phyloP scores from a whole-genome alignment of 1,140 invertebrate species.

The Paracyclopina nana region DNA sequence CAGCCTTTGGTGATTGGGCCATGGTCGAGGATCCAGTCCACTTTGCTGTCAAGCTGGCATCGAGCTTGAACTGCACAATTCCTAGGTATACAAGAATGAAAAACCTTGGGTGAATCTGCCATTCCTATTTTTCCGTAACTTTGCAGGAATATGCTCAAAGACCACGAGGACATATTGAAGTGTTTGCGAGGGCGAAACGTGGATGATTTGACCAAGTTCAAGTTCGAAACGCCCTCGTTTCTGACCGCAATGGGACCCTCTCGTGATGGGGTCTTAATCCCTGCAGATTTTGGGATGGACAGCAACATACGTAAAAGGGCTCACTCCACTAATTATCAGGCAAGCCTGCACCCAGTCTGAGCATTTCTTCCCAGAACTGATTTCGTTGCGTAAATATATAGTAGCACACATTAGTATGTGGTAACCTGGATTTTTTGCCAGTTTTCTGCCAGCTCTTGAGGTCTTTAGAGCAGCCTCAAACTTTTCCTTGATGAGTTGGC shows the following conservation, averaged over 20 bases:
- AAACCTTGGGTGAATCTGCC: background rate
- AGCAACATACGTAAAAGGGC: too few relatives aligned
- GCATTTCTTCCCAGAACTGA: too few relatives aligned
- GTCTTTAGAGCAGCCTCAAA: too few relatives aligned
- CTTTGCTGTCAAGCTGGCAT: slow-evolving; percentile 7
- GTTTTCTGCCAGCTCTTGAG: too few relatives aligned
- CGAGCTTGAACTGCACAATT: slow-evolving; percentile 6
- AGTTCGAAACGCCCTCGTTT: slow-evolving; percentile 4
- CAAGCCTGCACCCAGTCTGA: too few relatives aligned
- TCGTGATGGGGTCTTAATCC: slow-evolving; percentile 9
- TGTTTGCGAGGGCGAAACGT: slow-evolving; percentile 2
- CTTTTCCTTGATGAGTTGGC: too few relatives aligned
- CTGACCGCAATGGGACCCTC: slow-evolving; percentile 14
- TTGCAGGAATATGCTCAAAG: slow-evolving; percentile 11
- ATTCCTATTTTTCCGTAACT: background rate
- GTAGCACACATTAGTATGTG: too few relatives aligned
- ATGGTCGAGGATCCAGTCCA: slow-evolving; percentile 31
- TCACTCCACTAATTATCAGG: too few relatives aligned
- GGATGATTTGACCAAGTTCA: background rate
- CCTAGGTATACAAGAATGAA: background rate
- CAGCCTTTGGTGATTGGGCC: slow-evolving; percentile 38
- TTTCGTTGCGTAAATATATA: too few relatives aligned
- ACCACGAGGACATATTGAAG: slow-evolving; percentile 6
- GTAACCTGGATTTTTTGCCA: too few relatives aligned
- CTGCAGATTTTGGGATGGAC: slow-evolving; percentile 3